These are phyloP conservation scores for Alsophila aescularia DNA, from an alignment of 2,888 invertebrate genomes.

Conservation along the genomic window DNA sequence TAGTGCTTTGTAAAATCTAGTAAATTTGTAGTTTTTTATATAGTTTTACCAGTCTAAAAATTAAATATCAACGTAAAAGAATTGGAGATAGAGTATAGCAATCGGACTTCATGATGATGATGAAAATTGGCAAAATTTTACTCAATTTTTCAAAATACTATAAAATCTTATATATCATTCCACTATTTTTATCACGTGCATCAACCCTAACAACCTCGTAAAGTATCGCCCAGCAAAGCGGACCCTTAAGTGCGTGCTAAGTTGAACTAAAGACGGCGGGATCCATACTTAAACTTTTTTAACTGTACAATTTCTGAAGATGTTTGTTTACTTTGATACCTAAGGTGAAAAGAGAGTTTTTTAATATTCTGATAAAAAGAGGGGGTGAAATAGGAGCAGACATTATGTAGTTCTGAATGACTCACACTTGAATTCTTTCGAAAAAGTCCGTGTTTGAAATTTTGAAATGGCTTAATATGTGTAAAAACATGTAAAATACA, in stretches of 20 bases:
- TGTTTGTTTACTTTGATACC: constrained; percentile 42
- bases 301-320: constrained; percentile 42
- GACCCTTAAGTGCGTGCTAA: constrained; percentile 51
- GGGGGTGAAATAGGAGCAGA: constrained; percentile 6
- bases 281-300: constrained; percentile 47
- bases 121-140: too few species aligned
- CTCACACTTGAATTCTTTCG: neutral
- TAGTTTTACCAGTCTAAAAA: too few species aligned
- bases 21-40: too few species aligned
- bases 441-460: neutral
- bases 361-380: constrained; percentile 27
- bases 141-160: neutral
- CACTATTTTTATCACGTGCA: constrained; percentile 2
- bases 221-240: constrained; percentile 34
- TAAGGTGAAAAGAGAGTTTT: constrained; percentile 22
- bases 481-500: too few species aligned
- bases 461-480: too few species aligned
- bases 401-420: constrained; percentile 8
- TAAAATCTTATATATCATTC: neutral
- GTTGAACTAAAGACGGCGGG: constrained; percentile 50
- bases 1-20: too few species aligned
- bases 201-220: constrained; percentile 36
- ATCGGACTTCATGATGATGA: too few species aligned
- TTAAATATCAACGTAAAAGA: too few species aligned
- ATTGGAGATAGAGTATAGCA: too few species aligned